phyloP scores from a whole-genome alignment of 2,797 vertebrate genomes.

The Anisognathus igniventris region DNA sequence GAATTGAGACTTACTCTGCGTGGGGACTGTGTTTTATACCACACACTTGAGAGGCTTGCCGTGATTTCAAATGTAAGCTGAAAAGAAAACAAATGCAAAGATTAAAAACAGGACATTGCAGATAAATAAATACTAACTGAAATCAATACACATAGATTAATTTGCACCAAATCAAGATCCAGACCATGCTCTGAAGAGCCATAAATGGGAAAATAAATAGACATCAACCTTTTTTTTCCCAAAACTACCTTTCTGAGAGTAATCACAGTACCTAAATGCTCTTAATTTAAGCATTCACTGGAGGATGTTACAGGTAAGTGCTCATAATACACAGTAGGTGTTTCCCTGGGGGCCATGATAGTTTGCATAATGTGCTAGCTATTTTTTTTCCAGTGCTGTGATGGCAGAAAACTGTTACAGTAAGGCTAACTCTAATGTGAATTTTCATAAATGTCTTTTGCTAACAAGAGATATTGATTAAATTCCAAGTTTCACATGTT shows the following conservation, averaged over 20 bases:
- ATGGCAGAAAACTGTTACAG: slow-evolving; percentile 7
- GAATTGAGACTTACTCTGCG: not conserved
- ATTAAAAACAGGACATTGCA: not conserved
- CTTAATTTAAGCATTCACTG: slow-evolving; percentile 46
- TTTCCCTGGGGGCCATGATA: slow-evolving; percentile 13
- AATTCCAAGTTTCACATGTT: not conserved
- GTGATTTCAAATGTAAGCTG: not conserved
- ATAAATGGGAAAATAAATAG: slow-evolving; percentile 13
- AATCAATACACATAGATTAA: not conserved
- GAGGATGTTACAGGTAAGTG: slow-evolving; percentile 36
- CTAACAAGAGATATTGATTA: not conserved
- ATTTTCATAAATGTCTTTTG: not conserved
- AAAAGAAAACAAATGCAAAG: not conserved
- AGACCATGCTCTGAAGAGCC: not conserved
- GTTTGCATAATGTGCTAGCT: slow-evolving; percentile 37
- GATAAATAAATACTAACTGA: not conserved
- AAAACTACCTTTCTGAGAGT: slow-evolving; percentile 23
- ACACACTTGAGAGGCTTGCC: not conserved
- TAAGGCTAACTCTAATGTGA: not conserved
- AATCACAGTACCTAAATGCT: slow-evolving; percentile 4
- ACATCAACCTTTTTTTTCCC: not conserved
- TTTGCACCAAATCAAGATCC: not conserved
- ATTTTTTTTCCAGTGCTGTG: slow-evolving; percentile 22
- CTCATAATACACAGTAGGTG: slow-evolving; percentile 47
- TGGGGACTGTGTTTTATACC: not conserved